Evolutionary conservation across 2,797 vertebrate genomes (phyloP), one percentile per base, ranked within the genome.

Genomic region (Perdix hodgsoniae): DNA sequence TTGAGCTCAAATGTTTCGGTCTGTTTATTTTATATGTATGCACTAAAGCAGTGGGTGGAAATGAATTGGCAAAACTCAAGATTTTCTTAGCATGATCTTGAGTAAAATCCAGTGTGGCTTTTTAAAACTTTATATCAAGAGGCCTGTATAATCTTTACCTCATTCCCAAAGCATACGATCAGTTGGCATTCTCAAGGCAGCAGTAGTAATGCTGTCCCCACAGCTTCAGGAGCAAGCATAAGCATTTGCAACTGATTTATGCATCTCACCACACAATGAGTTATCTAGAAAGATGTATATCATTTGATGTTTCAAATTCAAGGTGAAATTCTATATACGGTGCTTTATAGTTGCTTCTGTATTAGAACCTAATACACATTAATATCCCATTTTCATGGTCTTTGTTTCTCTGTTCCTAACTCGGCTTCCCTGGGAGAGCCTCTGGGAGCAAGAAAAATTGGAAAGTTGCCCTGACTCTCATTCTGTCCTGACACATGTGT

Each of bases 391-490:
- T 86, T 88, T 64, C 50, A 71, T 59, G n/a, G 45, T 59, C 74
- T 94, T 91, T 95, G 71, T 92, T 92, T 93, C 77, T 83, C 57
- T 90, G 0, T n/a, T 86, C 52, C 85, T 88, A 74, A 82, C 67
- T 86, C 80, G 82, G 82, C 79, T 86, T 94, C 60, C 91, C 91
- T 88, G 59, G 81, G 74, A 91, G 74, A 95, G 77, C 71, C 89
- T 79, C 94, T 92, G 87, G 79, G 87, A 95, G 93, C 85, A 93
- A 88, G 71, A 90, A 70, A 83, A 92, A 84, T 76, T 95, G 96
- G 94, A 93, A 95, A 83, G 92, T 83, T 93, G 92, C 94, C 95
- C 91, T 94, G 89, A 91, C 49, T 88, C 92, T 91, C 87, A 78
- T 93, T 91, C 89, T 94, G 70, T 87, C 87, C 92, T 91, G 86